Conservation (phyloP, 2,113 vertebrate species). For the Crotophaga sulcirostris region DNA sequence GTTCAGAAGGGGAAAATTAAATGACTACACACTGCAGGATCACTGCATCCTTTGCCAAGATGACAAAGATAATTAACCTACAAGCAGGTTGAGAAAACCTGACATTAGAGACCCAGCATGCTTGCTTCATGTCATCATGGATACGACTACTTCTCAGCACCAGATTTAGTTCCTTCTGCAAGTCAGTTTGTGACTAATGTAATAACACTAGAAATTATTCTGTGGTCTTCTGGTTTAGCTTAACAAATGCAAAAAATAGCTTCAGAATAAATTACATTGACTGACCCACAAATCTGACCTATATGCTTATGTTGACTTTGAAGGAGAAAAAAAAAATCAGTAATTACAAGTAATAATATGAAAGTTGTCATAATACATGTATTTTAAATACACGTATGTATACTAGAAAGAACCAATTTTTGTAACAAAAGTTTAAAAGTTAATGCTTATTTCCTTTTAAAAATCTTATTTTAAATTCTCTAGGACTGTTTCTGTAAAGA, state of each 20-base stretch:
- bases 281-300: slow-evolving; percentile 24
- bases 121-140: background rate
- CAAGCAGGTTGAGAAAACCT: background rate
- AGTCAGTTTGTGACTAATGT: background rate
- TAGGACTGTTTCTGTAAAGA: background rate
- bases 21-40: background rate
- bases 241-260: background rate
- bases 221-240: background rate
- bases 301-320: background rate
- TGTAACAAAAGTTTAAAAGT: background rate
- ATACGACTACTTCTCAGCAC: background rate
- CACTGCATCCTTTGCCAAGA: background rate
- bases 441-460: background rate
- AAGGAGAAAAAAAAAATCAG: background rate
- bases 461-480: background rate
- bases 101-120: background rate
- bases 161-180: background rate
- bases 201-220: background rate
- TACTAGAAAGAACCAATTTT: background rate
- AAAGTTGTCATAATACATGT: background rate
- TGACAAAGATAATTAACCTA: background rate
- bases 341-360: background rate
- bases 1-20: background rate
- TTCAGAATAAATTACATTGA: background rate
- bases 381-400: background rate